phyloP scores from a whole-genome alignment of 2,888 invertebrate species.

The Drosophila paramelanica region DNA sequence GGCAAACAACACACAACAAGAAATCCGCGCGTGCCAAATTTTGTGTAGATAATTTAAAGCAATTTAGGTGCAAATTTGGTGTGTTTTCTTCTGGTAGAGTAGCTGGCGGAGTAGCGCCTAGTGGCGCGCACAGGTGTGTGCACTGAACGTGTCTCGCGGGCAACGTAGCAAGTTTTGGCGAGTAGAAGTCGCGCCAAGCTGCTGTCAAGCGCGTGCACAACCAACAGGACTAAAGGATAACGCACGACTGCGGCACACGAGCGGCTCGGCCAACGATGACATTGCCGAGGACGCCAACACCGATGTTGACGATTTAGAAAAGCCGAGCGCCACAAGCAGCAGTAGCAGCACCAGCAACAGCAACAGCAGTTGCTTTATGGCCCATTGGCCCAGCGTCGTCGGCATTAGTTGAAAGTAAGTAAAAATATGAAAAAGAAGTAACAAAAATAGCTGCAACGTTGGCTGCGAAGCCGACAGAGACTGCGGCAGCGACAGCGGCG shows the following conservation, averaged over 20 bases:
- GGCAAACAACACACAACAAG: constrained; percentile 35
- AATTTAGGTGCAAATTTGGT: constrained; percentile 78
- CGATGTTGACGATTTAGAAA: constrained; percentile 49
- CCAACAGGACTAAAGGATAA: constrained; percentile 79
- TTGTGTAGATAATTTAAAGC: constrained; percentile 75
- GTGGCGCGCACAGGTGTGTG: constrained; percentile 75
- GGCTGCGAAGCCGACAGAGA: constrained; percentile 34
- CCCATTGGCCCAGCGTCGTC: constrained; percentile 49
- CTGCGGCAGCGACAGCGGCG: constrained; percentile 31
- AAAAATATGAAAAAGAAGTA: constrained; percentile 73
- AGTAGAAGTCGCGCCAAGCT: constrained; percentile 24
- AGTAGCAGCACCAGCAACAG: constrained; percentile 18
- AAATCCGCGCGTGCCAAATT: constrained; percentile 67
- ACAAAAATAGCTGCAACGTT: constrained; percentile 65
- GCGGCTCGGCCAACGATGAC: constrained; percentile 12
- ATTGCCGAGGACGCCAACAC: constrained; percentile 6
- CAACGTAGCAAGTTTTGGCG: constrained; percentile 54
- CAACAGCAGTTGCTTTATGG: constrained; percentile 44
- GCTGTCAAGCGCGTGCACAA: constrained; percentile 70
- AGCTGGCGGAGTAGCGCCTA: constrained; percentile 27
- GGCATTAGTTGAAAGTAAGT: constrained; percentile 67
- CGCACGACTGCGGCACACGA: constrained; percentile 72
- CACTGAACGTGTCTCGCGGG: constrained; percentile 57
- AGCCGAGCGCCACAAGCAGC: constrained; percentile 37
- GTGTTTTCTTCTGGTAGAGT: constrained; percentile 49